Conservation (phyloP, 2,888 invertebrate genomes). For the Mythimna albipuncta region DNA sequence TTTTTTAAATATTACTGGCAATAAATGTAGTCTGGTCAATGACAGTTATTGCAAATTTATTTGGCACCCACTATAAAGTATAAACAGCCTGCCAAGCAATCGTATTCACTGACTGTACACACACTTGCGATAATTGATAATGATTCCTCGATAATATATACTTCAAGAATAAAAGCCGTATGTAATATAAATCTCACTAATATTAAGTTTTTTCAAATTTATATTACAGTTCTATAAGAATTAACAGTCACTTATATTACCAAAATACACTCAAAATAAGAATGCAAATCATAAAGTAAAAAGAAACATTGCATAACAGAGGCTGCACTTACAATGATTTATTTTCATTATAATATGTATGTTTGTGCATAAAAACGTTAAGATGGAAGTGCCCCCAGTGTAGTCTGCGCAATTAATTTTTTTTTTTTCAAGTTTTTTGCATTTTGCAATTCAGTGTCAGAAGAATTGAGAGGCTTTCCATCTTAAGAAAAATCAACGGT, state of each 20-base stretch:
- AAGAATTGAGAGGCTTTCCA: too few relatives aligned
- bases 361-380: neutral
- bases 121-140: neutral
- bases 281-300: constrained; percentile 15
- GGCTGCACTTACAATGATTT: neutral
- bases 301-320: constrained; percentile 9
- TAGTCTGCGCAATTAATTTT: too few relatives aligned
- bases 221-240: neutral
- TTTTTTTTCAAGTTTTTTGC: too few relatives aligned
- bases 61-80: too few relatives aligned
- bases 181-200: constrained; percentile 1
- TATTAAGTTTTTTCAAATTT: neutral
- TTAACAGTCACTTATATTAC: too few relatives aligned
- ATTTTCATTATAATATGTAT: too few relatives aligned
- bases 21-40: too few relatives aligned
- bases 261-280: constrained; percentile 4
- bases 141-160: neutral
- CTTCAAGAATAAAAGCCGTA: neutral
- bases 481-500: too few relatives aligned
- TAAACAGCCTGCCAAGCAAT: neutral
- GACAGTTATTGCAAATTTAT: too few relatives aligned
- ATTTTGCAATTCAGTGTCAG: too few relatives aligned
- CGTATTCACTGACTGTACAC: neutral
- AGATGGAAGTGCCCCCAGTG: neutral
- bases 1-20: too few relatives aligned